Percentiles rank a stretch among this genome's conserved stretches.
Conservation (phyloP, 2,113 vertebrate species). For the Tachuris rubrigastra region DNA sequence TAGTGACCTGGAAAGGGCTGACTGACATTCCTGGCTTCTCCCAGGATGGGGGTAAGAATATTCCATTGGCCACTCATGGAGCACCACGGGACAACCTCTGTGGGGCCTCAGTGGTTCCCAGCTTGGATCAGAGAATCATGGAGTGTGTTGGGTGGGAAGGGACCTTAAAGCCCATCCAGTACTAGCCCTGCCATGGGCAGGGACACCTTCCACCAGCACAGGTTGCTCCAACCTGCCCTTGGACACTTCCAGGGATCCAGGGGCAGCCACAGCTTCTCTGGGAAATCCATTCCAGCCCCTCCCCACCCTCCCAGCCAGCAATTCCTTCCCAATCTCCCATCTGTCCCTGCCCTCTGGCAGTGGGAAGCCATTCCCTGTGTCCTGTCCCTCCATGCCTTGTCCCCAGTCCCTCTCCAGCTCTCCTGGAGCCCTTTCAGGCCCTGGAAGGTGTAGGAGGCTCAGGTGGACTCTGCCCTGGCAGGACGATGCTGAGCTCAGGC, state of each 20-base stretch:
- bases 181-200: background rate
- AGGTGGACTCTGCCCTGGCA: background rate
- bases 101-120: background rate
- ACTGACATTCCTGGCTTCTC: background rate
- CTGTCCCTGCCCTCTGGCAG: no score
- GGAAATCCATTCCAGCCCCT: background rate
- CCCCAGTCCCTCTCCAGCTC: no score
- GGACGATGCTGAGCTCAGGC: accelerated
- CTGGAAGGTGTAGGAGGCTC: background rate
- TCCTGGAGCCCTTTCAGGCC: background rate
- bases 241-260: background rate
- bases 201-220: background rate
- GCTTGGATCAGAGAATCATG: background rate
- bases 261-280: background rate
- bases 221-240: background rate
- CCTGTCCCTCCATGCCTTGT: no score
- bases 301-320: background rate
- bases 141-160: background rate
- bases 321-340: no score
- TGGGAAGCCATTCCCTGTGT: no score
- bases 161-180: background rate
- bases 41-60: no score
- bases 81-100: background rate
- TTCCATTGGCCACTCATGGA: background rate
- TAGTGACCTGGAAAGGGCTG: background rate